Percentiles rank a stretch among this genome's conserved stretches.
These are phyloP conservation scores for Larimichthys crocea DNA, from an alignment of 2,113 vertebrate genomes.

Conservation along the genomic window DNA sequence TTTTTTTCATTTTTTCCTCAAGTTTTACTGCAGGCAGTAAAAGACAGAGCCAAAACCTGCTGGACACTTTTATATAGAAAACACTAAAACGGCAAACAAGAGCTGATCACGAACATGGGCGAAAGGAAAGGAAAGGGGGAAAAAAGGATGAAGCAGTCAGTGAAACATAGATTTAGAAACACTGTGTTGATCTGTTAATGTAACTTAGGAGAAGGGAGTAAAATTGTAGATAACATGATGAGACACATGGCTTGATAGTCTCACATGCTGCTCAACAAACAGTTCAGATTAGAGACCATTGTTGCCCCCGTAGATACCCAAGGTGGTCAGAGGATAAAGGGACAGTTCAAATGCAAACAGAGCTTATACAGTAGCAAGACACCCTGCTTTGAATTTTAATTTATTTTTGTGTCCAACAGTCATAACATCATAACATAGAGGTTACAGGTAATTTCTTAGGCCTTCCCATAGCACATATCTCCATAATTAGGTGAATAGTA, in stretches of 20 bases:
- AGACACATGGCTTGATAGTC: not conserved
- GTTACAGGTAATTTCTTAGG: too few species aligned
- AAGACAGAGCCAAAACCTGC: slow-evolving; percentile 75
- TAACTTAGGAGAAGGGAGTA: not conserved
- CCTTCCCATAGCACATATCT: too few species aligned
- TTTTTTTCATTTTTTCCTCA: slow-evolving; percentile 16
- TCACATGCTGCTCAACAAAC: too few species aligned
- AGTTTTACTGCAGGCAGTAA: slow-evolving; percentile 71
- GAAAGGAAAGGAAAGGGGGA: slow-evolving; percentile 32
- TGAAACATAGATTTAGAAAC: not conserved
- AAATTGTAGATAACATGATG: not conserved
- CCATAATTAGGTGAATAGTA: too few species aligned
- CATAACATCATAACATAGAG: too few species aligned
- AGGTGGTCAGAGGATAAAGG: too few species aligned
- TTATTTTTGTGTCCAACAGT: too few species aligned
- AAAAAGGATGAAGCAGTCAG: not conserved
- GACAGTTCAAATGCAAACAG: too few species aligned
- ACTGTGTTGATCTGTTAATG: not conserved
- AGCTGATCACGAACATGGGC: slow-evolving; percentile 75
- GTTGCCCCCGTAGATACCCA: too few species aligned
- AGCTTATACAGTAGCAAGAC: too few species aligned
- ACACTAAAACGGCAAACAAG: slow-evolving; percentile 72
- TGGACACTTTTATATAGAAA: slow-evolving; percentile 77
- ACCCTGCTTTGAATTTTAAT: too few species aligned
- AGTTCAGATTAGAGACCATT: too few species aligned